These are phyloP conservation scores for Metopolophium dirhodum DNA, from an alignment of 1,140 invertebrate genomes.

Conservation along the genomic window DNA sequence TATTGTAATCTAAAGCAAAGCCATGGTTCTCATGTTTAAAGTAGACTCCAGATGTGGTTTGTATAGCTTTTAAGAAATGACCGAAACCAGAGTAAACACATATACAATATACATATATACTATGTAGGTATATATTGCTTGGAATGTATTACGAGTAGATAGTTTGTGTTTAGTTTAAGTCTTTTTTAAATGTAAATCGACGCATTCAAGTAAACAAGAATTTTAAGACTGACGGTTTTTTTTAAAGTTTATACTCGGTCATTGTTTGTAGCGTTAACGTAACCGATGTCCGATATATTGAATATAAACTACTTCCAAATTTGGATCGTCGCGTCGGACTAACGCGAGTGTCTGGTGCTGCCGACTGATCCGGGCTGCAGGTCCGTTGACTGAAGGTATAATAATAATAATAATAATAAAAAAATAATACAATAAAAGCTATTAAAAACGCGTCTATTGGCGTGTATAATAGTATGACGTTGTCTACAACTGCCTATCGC, in stretches of 20 bases:
- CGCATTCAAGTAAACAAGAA: neutral
- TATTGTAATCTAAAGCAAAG: neutral
- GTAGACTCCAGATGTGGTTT: neutral
- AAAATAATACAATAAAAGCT: neutral
- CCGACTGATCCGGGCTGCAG: neutral
- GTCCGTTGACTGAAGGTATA: neutral
- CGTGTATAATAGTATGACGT: neutral
- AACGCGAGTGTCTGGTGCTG: neutral
- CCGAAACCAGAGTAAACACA: neutral
- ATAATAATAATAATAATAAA: neutral
- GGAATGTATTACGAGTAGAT: neutral
- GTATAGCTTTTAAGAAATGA: neutral
- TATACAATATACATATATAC: neutral
- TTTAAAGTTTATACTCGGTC: neutral
- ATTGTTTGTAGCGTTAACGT: neutral
- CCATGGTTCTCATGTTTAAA: neutral
- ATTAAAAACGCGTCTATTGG: neutral
- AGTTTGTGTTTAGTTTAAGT: neutral
- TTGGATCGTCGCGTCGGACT: slow-evolving; percentile 3
- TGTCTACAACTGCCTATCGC: neutral
- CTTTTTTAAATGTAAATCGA: slow-evolving; percentile 1
- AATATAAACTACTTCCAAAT: slow-evolving; percentile 30
- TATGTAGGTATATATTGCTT: neutral
- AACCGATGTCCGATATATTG: slow-evolving; percentile 11
- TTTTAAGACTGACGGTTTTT: neutral